phyloP scores from a whole-genome alignment of 1,140 invertebrate species.

The Scylla paramamosain region DNA sequence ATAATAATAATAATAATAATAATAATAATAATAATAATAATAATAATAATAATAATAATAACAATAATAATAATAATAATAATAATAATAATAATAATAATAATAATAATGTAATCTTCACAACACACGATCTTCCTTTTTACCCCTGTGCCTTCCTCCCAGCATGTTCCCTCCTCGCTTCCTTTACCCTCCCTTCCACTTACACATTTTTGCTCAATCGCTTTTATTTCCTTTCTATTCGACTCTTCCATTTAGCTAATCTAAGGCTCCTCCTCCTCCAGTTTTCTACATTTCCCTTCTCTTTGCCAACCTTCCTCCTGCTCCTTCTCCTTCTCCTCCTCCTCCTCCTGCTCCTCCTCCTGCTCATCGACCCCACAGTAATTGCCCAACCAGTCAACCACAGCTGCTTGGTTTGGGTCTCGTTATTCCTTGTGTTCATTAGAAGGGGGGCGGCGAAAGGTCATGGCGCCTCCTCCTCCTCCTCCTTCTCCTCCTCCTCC shows the following conservation, averaged over 20 bases:
- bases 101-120: too few species aligned
- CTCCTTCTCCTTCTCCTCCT: too few species aligned
- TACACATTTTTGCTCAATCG: neutral
- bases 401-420: neutral
- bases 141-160: neutral
- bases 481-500: neutral
- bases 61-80: too few species aligned
- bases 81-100: too few species aligned
- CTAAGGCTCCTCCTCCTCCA: neutral
- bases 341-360: neutral
- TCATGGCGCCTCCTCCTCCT: neutral
- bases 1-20: too few species aligned
- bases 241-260: neutral
- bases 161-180: neutral
- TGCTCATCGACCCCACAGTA: neutral
- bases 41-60: too few species aligned
- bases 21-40: too few species aligned
- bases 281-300: neutral
- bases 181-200: neutral
- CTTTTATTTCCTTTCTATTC: neutral
- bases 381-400: conserved; percentile 11
- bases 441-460: neutral
- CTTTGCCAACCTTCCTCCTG: neutral
- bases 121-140: neutral
- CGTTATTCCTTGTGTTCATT: neutral